Conservation (phyloP, 2,113 vertebrate genomes). For the Paratilapia polleni region DNA sequence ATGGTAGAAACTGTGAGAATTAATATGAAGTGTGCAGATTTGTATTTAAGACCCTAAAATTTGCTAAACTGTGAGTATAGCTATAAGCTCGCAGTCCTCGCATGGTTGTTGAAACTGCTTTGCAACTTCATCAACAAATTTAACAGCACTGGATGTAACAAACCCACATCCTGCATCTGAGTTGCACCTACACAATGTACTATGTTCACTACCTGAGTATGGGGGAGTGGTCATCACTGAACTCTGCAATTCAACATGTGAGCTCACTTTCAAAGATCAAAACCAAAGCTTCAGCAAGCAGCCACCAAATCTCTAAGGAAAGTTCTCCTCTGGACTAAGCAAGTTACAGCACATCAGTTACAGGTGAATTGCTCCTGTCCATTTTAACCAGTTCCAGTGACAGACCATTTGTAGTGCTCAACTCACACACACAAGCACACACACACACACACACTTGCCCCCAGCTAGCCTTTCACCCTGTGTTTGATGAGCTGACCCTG, state of each 20-base stretch:
- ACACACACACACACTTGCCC: not conserved
- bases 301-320: not conserved
- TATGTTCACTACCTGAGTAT: too few relatives aligned
- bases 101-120: too few relatives aligned
- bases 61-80: not conserved
- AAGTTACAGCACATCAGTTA: not conserved
- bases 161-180: too few relatives aligned
- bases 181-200: too few relatives aligned
- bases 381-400: slow-evolving; percentile 24
- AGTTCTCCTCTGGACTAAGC: not conserved
- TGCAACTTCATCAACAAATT: too few relatives aligned
- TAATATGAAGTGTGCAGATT: not conserved
- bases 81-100: not conserved
- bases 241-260: too few relatives aligned
- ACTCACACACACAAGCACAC: not conserved
- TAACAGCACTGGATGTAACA: too few relatives aligned
- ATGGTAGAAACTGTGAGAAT: not conserved
- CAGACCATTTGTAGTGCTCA: not conserved
- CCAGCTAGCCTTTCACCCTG: slow-evolving; percentile 24
- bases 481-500: slow-evolving; percentile 29
- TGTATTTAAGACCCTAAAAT: not conserved
- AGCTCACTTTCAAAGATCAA: not conserved
- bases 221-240: too few relatives aligned
- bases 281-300: not conserved
- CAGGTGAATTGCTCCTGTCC: not conserved